Conservation (phyloP, 2,888 invertebrate species). For the Oxyscelio sp. region DNA sequence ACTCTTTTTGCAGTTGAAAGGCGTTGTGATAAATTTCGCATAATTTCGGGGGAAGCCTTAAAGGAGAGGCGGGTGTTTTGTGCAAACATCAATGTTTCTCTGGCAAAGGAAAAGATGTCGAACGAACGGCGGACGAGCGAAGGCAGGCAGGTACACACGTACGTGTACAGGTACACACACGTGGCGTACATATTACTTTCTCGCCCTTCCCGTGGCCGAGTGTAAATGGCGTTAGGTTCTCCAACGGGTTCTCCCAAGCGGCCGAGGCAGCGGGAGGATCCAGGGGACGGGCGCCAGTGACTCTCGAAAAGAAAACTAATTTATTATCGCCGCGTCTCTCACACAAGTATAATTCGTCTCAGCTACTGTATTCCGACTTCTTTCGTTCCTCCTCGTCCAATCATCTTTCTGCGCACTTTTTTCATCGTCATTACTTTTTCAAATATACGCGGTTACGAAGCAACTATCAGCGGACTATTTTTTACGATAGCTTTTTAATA, state of each 20-base stretch:
- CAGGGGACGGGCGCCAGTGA: conserved; percentile 73
- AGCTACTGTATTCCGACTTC: conserved; percentile 74
- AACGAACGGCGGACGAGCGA: conserved; percentile 36
- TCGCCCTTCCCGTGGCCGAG: conserved; percentile 66
- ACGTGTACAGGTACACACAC: conserved; percentile 67
- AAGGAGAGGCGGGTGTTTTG: conserved; percentile 60
- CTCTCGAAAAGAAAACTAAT: conserved; percentile 75
- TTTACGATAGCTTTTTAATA: too few species aligned
- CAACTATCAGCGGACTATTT: too few species aligned
- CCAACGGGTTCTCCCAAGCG: conserved; percentile 70
- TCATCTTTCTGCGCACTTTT: conserved; percentile 60
- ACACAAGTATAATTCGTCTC: conserved; percentile 75
- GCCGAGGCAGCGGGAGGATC: too few species aligned
- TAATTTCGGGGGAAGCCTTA: conserved; percentile 46
- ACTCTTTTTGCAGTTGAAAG: conserved; percentile 41
- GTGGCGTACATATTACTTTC: conserved; percentile 70
- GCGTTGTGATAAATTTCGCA: conserved; percentile 61
- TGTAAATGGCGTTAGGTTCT: conserved; percentile 73
- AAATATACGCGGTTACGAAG: too few species aligned
- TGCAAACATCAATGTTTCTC: conserved; percentile 61
- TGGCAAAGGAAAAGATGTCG: conserved; percentile 63
- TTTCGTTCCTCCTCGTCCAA: conserved; percentile 69
- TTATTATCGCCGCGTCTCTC: conserved; percentile 76
- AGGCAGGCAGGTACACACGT: conserved; percentile 57
- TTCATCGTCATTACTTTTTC: conserved; percentile 65